These are phyloP conservation scores for Vollenhovia emeryi DNA, from an alignment of 1,140 invertebrate species.

Conservation along the genomic window DNA sequence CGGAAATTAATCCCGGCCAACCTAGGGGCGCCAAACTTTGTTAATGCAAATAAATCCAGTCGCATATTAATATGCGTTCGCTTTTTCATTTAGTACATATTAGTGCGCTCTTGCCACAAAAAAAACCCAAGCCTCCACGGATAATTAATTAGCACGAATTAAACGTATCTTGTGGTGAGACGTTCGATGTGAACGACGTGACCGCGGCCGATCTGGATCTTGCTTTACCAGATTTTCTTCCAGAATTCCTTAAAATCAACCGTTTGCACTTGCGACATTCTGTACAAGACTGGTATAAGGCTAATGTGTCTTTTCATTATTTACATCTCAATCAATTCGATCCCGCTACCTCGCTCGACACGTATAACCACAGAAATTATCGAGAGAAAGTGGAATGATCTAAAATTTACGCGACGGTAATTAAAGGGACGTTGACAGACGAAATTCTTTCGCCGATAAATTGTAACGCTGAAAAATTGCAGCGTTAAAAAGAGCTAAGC, in stretches of 20 bases:
- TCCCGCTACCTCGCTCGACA: background rate
- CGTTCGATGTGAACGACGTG: background rate
- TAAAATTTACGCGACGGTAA: background rate
- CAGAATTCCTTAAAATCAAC: background rate
- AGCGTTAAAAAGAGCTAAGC: background rate
- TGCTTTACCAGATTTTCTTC: background rate
- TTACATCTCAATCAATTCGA: background rate
- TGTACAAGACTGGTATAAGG: background rate
- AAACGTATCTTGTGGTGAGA: background rate
- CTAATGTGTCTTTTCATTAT: background rate
- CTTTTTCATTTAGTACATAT: background rate
- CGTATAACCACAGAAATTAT: background rate
- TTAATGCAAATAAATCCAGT: background rate
- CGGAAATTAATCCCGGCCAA: conserved; percentile 44
- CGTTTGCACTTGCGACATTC: background rate
- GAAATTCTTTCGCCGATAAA: background rate
- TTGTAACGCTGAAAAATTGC: background rate
- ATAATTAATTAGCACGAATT: background rate
- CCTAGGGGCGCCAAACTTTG: background rate
- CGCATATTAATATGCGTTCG: background rate
- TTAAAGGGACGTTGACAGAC: background rate
- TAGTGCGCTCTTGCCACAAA: background rate
- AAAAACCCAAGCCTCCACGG: background rate
- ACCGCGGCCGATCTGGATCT: background rate
- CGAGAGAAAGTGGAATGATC: background rate